A percentile compares a stretch with the other conserved stretches of the same genome.
phyloP scores from a whole-genome alignment of 2,888 invertebrate genomes.

The Halictus ligatus region DNA sequence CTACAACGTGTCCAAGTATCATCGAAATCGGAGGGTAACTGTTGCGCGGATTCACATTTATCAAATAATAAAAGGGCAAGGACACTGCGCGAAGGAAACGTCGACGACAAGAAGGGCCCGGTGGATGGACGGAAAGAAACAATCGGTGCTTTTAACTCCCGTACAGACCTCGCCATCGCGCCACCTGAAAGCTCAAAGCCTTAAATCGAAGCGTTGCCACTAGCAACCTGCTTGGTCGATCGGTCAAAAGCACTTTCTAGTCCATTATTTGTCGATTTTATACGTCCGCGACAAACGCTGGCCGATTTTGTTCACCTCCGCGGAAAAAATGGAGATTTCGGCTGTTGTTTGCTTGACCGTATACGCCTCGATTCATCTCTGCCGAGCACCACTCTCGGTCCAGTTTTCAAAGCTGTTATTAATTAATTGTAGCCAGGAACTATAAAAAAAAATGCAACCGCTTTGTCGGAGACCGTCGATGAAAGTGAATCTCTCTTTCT shows the following conservation, averaged over 20 bases:
- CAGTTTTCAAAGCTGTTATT: background rate
- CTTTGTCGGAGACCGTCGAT: background rate
- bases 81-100: background rate
- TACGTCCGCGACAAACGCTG: slow-evolving; percentile 39
- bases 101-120: background rate
- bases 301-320: slow-evolving; percentile 3
- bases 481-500: background rate
- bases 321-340: background rate
- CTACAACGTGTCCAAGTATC: background rate
- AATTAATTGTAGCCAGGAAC: background rate
- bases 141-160: slow-evolving; percentile 59
- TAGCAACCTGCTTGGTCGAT: slow-evolving; percentile 78
- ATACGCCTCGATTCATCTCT: background rate
- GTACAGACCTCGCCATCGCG: slow-evolving; percentile 34
- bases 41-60: slow-evolving; percentile 18
- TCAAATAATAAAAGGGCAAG: slow-evolving; percentile 6
- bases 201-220: slow-evolving; percentile 74
- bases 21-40: background rate
- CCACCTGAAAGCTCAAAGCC: slow-evolving; percentile 64
- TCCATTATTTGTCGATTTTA: slow-evolving; percentile 69
- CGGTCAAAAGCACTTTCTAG: slow-evolving; percentile 67
- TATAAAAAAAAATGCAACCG: background rate
- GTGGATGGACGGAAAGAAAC: slow-evolving; percentile 25
- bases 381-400: background rate
- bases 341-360: background rate